These are phyloP conservation scores for Oreochromis mossambicus DNA, from an alignment of 2,797 vertebrate species.

Conservation along the genomic window DNA sequence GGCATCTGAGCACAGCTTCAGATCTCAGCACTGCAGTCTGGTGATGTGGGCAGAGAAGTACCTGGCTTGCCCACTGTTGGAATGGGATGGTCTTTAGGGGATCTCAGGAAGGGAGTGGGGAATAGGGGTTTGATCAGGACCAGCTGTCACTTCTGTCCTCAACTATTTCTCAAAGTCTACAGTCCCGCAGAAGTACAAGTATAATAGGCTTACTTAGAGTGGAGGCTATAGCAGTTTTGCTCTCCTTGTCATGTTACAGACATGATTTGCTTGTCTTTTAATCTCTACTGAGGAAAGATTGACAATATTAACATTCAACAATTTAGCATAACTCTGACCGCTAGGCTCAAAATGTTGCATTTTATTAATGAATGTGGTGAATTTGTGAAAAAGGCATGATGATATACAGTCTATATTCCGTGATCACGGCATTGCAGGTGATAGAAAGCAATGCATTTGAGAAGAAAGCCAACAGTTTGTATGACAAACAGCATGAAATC, in stretches of 20 bases:
- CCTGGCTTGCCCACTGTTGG: conserved; percentile 63
- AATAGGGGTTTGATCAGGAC: conserved; percentile 76
- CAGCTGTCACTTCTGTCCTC: conserved; percentile 75
- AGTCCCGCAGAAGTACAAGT: conserved; percentile 29
- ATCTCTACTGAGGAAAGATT: background rate
- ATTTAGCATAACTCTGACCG: background rate
- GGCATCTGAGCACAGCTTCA: conserved; percentile 58
- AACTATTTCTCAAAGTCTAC: conserved; percentile 49
- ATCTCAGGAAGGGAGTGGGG: conserved; percentile 55
- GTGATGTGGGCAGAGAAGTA: conserved; percentile 47
- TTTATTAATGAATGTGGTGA: background rate
- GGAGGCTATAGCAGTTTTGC: conserved; percentile 21
- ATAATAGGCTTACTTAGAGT: conserved; percentile 45
- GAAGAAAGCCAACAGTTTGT: background rate
- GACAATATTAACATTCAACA: background rate
- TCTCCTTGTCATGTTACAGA: conserved; percentile 24
- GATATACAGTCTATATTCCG: background rate
- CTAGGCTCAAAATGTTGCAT: background rate
- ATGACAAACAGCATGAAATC: background rate
- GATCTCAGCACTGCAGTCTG: conserved; percentile 61
- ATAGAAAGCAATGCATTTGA: background rate
- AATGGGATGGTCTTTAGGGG: conserved; percentile 65
- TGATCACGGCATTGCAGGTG: background rate
- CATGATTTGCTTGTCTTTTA: background rate
- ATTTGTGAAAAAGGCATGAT: background rate